These are phyloP conservation scores for Diplazon laetatorius DNA, from an alignment of 2,888 invertebrate genomes.

Conservation along the genomic window DNA sequence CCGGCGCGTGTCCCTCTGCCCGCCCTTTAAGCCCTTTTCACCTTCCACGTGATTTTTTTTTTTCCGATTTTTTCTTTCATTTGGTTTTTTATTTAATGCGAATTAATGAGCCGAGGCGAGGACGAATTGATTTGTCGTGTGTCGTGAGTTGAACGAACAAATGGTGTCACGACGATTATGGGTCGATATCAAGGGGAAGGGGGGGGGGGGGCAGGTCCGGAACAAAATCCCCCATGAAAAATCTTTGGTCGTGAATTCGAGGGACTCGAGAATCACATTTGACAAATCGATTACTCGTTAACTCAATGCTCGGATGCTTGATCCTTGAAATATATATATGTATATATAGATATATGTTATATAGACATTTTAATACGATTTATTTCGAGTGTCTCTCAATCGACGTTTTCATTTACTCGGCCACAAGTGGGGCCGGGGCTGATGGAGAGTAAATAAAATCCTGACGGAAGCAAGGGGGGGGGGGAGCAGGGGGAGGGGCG, in stretches of 20 bases:
- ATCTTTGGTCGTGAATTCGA: conserved; percentile 5
- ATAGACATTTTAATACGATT: conserved; percentile 20
- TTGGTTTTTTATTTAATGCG: too few species aligned
- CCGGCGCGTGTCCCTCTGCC: conserved; percentile 47
- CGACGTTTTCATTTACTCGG: neutral
- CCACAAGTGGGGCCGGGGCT: conserved; percentile 77
- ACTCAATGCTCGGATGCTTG: neutral
- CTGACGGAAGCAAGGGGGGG: conserved; percentile 6
- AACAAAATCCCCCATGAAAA: neutral
- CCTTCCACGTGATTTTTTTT: too few species aligned
- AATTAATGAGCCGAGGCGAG: conserved; percentile 37
- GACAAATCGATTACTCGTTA: conserved; percentile 36
- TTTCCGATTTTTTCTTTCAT: too few species aligned
- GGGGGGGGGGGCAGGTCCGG: neutral
- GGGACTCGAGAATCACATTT: conserved; percentile 16
- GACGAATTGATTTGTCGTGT: conserved; percentile 52
- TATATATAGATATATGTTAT: too few species aligned
- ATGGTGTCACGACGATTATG: conserved; percentile 10
- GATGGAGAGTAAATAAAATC: conserved; percentile 39
- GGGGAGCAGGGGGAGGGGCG: conserved; percentile 56
- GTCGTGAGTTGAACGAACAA: neutral
- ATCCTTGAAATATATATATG: too few species aligned
- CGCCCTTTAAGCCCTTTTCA: too few species aligned
- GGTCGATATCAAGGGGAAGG: neutral
- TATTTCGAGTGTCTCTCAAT: conserved; percentile 9